Conservation (phyloP, 2,797 vertebrate genomes). For the Phyllotis vaccarum region DNA sequence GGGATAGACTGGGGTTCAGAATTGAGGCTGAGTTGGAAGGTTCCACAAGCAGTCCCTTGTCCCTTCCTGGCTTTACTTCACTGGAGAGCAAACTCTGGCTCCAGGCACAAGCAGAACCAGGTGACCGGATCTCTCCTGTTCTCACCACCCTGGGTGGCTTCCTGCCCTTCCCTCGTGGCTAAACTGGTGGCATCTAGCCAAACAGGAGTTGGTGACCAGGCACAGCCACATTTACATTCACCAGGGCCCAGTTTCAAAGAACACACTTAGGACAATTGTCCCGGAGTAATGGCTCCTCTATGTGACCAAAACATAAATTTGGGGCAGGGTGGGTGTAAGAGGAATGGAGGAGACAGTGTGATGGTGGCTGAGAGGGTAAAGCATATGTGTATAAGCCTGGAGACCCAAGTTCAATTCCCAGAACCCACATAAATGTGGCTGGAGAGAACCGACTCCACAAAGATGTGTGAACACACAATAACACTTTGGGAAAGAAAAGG, state of each 20-base stretch:
- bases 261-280: neutral
- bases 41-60: neutral
- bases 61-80: neutral
- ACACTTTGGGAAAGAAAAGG: neutral
- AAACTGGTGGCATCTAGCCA: neutral
- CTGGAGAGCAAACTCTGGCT: neutral
- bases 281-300: accelerated
- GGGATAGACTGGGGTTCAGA: accelerated
- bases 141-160: too few species aligned
- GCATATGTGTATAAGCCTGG: neutral
- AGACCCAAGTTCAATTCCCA: neutral
- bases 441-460: neutral
- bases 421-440: neutral
- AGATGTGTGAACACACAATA: neutral
- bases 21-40: neutral
- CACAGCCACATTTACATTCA: neutral
- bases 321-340: neutral
- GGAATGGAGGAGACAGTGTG: neutral
- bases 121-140: neutral
- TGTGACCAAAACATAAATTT: accelerated
- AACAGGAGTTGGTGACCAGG: accelerated
- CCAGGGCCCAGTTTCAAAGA: neutral
- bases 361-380: neutral
- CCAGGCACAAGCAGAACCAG: neutral
- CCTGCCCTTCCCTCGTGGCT: neutral